phyloP scores from a whole-genome alignment of 2,797 vertebrate species.

The Melopsittacus undulatus region DNA sequence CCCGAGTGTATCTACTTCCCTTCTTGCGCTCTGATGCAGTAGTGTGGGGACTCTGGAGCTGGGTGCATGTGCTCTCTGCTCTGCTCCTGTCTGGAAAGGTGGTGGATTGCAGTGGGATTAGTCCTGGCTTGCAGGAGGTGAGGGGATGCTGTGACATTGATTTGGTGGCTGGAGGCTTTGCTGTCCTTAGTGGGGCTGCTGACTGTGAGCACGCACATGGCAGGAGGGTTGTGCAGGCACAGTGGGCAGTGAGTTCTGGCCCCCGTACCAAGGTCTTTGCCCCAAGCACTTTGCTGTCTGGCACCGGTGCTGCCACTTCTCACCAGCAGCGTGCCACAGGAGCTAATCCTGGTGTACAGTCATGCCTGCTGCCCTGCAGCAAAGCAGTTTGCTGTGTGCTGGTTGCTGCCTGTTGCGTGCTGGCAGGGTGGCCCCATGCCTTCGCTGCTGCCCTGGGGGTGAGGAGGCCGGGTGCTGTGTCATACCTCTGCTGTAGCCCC shows the following conservation, averaged over 20 bases:
- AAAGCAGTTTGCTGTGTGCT: background rate
- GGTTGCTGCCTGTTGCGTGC: background rate
- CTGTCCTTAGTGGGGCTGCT: accelerated
- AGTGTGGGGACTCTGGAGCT: background rate
- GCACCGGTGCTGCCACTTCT: background rate
- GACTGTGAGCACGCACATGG: accelerated
- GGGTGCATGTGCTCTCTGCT: background rate
- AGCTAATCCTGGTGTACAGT: background rate
- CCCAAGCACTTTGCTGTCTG: background rate
- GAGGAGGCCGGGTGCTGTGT: background rate
- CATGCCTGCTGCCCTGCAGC: background rate
- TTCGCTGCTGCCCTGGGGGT: background rate
- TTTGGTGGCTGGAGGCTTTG: background rate
- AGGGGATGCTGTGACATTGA: background rate
- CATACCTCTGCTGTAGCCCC: background rate
- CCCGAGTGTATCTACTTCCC: conserved; percentile 37
- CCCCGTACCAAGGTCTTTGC: background rate
- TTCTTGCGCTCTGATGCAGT: background rate
- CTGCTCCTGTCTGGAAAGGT: background rate
- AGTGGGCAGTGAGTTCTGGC: background rate
- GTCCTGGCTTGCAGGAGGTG: background rate
- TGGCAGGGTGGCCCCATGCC: background rate
- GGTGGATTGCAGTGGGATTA: background rate
- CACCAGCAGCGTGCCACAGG: accelerated
- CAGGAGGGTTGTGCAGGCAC: background rate